phyloP scores from a whole-genome alignment of 64 coral and sea anemone genomes.

The Dendronephthya gigantea region DNA sequence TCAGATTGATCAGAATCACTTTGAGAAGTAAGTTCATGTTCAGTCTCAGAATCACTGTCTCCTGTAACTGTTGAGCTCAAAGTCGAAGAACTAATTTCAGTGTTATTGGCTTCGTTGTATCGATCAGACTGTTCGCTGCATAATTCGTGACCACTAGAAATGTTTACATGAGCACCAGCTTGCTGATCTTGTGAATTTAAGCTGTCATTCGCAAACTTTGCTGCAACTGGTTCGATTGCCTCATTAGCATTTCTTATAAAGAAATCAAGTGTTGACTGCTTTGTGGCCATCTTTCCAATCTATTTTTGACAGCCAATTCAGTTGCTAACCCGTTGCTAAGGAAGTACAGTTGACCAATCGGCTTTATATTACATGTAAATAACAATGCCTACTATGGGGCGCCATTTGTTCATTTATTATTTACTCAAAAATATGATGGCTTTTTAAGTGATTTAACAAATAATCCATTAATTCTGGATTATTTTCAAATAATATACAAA shows the following conservation, averaged over 20 bases:
- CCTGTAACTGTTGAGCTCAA: background rate
- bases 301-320: too few species aligned
- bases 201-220: background rate
- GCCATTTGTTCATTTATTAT: too few species aligned
- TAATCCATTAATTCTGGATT: background rate
- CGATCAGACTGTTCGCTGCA: background rate
- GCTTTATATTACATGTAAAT: too few species aligned
- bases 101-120: background rate
- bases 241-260: background rate
- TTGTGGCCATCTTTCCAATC: too few species aligned
- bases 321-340: too few species aligned
- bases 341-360: too few species aligned
- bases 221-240: background rate
- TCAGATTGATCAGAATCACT: background rate
- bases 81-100: background rate
- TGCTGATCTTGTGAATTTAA: background rate
- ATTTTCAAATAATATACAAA: background rate
- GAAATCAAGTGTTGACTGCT: background rate
- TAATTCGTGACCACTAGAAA: background rate
- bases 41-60: background rate
- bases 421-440: too few species aligned
- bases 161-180: background rate
- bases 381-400: too few species aligned
- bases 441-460: background rate
- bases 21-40: background rate